These are phyloP conservation scores for Acanthopleura granulata DNA, from an alignment of 2,888 invertebrate genomes.

Conservation along the genomic window DNA sequence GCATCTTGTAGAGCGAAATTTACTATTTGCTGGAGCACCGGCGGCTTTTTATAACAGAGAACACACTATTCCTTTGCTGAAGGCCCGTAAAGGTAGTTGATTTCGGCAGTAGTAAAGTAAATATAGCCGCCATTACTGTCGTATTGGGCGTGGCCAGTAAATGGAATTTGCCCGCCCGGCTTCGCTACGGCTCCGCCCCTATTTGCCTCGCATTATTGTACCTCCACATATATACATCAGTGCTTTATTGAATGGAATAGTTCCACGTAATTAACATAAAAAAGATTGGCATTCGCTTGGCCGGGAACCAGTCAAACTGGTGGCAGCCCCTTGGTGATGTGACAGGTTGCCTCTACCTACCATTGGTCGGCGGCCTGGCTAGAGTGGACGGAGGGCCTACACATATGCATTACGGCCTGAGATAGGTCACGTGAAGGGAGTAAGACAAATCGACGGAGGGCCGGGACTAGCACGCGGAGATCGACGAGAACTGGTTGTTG, in stretches of 20 bases:
- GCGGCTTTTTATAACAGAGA: too few relatives aligned
- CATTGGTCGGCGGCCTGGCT: background rate
- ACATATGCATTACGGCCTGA: constrained; percentile 7
- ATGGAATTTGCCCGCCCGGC: background rate
- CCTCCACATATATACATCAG: background rate
- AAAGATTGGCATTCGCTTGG: background rate
- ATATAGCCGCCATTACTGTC: constrained; percentile 2
- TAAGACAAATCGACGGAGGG: constrained; percentile 18
- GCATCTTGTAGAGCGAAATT: too few relatives aligned
- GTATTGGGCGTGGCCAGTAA: background rate
- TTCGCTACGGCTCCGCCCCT: background rate
- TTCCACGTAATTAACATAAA: constrained; percentile 10
- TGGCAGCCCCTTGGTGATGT: background rate
- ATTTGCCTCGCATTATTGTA: background rate
- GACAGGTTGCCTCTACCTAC: background rate
- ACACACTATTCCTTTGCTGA: too few relatives aligned
- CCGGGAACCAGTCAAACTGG: background rate
- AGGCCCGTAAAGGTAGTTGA: background rate
- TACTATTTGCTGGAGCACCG: too few relatives aligned
- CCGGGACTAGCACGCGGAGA: constrained; percentile 3
- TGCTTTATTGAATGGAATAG: constrained; percentile 18
- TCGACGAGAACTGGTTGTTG: background rate
- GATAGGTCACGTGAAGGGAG: constrained; percentile 12
- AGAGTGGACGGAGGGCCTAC: background rate
- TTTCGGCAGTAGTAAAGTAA: background rate